Evolutionary conservation across 2,797 vertebrate species (phyloP).

Genomic region (Gymnodraco acuticeps): DNA sequence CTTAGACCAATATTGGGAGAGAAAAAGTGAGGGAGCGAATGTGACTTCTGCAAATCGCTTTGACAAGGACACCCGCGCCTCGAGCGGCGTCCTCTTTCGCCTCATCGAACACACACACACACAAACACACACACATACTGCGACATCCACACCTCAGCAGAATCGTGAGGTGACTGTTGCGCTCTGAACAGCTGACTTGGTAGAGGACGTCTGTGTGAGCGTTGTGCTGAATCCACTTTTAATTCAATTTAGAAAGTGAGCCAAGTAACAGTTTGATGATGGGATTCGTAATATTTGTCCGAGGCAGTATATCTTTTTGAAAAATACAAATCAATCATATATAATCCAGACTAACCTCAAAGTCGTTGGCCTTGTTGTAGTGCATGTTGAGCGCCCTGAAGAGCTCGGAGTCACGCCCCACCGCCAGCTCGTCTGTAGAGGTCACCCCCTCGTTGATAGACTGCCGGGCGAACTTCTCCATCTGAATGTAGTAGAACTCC

Average conservation of each 20-base stretch:
- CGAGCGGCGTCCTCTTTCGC: conserved; percentile 79
- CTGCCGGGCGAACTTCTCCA: conserved; percentile 99
- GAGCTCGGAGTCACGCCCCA: conserved; percentile 94
- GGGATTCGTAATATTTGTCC: background rate
- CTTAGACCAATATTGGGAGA: conserved; percentile 77
- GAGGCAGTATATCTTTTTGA: background rate
- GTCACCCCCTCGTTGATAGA: conserved; percentile 96
- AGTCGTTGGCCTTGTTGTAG: conserved; percentile 99
- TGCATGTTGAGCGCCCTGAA: conserved; percentile 98
- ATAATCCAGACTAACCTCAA: conserved; percentile 49
- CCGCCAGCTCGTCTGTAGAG: conserved; percentile 89
- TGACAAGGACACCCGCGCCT: conserved; percentile 84
- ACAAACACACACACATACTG: conserved; percentile 46
- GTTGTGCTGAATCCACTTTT: conserved; percentile 35
- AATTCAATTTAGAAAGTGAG: conserved; percentile 3
- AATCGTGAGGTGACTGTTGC: conserved; percentile 78
- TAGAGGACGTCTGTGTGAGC: conserved; percentile 63
- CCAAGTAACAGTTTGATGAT: background rate
- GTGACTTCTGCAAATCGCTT: conserved; percentile 82
- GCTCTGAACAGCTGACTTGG: conserved; percentile 73
- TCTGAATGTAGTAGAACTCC: conserved; percentile 99
- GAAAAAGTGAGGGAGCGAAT: conserved; percentile 69
- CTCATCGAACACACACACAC: conserved; percentile 77
- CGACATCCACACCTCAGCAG: conserved; percentile 79
- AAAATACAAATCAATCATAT: background rate